A percentile compares a stretch with the other conserved stretches of the same genome.
These are phyloP conservation scores for Ernsta delagoae DNA, from an alignment of 2,888 invertebrate species.

Conservation along the genomic window DNA sequence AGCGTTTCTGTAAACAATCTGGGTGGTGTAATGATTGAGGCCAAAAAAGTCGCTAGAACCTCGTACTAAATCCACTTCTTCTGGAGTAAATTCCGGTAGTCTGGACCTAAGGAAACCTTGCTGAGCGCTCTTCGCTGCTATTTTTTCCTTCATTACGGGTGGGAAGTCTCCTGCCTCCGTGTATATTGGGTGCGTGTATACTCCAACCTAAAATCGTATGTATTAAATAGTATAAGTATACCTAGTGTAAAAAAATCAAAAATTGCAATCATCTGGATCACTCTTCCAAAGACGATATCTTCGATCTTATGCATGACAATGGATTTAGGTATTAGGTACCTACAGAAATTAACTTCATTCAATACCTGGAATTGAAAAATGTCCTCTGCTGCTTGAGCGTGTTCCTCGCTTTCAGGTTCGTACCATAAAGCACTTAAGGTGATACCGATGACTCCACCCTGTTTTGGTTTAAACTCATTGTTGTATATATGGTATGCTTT, in stretches of 20 bases:
- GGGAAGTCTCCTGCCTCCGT: constrained; percentile 68
- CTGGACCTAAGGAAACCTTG: constrained; percentile 68
- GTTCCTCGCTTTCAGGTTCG: constrained; percentile 67
- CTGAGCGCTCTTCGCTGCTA: constrained; percentile 61
- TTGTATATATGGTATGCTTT: constrained; percentile 38
- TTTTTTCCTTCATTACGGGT: constrained; percentile 56
- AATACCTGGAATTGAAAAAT: not conserved
- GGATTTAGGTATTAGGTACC: too few species aligned
- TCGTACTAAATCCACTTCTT: constrained; percentile 56
- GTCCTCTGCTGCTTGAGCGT: constrained; percentile 67
- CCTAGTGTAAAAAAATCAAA: too few species aligned
- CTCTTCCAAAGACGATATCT: too few species aligned
- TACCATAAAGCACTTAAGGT: constrained; percentile 54
- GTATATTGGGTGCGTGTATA: constrained; percentile 62
- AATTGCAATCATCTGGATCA: too few species aligned
- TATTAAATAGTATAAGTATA: too few species aligned
- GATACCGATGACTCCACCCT: constrained; percentile 44
- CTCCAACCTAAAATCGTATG: constrained; percentile 49
- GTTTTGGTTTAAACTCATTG: constrained; percentile 27
- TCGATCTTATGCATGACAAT: too few species aligned
- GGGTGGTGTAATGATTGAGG: constrained; percentile 86
- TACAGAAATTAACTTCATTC: not conserved
- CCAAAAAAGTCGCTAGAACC: constrained; percentile 63
- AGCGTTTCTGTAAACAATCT: constrained; percentile 46
- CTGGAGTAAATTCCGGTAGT: constrained; percentile 65